Base-by-base conservation (phyloP, 2,888 invertebrate species). In the Callimorpha dominula region DNA sequence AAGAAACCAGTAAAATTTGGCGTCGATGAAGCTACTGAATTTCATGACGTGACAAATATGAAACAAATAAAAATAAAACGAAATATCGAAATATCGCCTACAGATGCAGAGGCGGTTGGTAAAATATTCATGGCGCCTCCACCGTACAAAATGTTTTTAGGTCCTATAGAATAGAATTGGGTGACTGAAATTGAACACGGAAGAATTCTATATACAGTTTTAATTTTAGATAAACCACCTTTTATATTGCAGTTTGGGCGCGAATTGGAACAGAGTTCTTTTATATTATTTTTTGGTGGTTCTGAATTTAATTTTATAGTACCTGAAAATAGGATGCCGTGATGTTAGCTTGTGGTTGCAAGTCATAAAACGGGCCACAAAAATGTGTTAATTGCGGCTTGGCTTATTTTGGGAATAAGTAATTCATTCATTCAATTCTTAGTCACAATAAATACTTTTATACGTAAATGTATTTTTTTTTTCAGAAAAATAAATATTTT, bases 1-100 rank as follows among this genome's bases (percentile, higher is more conserved):
- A 77, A 54, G 78, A 76, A 76, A 76, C 78, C 78, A 80, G 82
- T 87, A 86, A 87, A 88, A 89, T 87, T 89, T 86, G 83, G 76
- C 80, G 75, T 75, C 76, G 77, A 81, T 79, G 79, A 77, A 86
- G 73, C 40, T 82, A 86, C 84, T 85, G 85, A 88, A 84, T 85
- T 87, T 86, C 88, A 89, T 87, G 89, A 88, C 80, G 89, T 89
- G 90, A 88, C 89, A 89, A 89, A 88, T 88, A 90, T 85, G 82
- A 85, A 82, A 84, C 81, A 88, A 86, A 88, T 87, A 88, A 87
- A 88, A 88, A 86, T 85, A 85, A 87, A 87, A 79, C 74, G 80
- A 81, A 75, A 77, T 73, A 69, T 71, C 64, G 70, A 40, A 74
- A 80, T 82, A 82, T 80, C 40, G 65, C 71, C 31, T 50, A 43